Percentiles rank a stretch among this genome's conserved stretches.
These are phyloP conservation scores for Artemisiospiza belli DNA, from an alignment of 2,113 vertebrate species.

Conservation along the genomic window DNA sequence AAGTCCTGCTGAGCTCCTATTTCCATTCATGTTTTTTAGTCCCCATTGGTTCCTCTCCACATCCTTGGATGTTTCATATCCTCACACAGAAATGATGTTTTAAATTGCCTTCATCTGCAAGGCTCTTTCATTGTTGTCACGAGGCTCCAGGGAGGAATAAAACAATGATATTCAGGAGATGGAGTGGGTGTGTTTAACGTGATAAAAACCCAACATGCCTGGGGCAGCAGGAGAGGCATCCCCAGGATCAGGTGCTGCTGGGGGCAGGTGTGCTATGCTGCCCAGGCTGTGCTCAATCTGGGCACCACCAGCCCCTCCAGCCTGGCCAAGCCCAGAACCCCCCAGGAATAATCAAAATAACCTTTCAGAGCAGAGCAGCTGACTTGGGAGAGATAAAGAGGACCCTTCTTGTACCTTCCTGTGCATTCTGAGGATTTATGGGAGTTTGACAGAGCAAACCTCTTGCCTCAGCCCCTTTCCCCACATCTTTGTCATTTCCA, in stretches of 20 bases:
- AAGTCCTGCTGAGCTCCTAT: background rate
- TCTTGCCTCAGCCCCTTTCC: rapidly evolving
- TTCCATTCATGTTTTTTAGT: background rate
- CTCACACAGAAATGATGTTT: background rate
- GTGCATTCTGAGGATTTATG: rapidly evolving
- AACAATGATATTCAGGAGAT: background rate
- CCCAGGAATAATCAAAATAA: background rate
- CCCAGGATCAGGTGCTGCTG: background rate
- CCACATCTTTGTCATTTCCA: rapidly evolving
- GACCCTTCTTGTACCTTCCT: rapidly evolving
- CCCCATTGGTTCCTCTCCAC: background rate
- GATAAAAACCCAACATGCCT: rapidly evolving
- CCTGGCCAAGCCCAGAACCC: background rate
- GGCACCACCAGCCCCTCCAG: background rate
- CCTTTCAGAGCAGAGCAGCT: background rate
- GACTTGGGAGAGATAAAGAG: background rate
- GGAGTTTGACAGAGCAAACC: background rate
- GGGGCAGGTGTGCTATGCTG: slow-evolving; percentile 3
- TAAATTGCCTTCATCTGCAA: background rate
- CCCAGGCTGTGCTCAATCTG: background rate
- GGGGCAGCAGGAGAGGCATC: background rate
- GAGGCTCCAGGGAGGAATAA: background rate
- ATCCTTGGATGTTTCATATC: background rate
- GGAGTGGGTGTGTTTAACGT: background rate
- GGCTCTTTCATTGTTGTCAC: background rate